Conservation (phyloP, 2,797 vertebrate genomes). For the Glyptemys insculpta region DNA sequence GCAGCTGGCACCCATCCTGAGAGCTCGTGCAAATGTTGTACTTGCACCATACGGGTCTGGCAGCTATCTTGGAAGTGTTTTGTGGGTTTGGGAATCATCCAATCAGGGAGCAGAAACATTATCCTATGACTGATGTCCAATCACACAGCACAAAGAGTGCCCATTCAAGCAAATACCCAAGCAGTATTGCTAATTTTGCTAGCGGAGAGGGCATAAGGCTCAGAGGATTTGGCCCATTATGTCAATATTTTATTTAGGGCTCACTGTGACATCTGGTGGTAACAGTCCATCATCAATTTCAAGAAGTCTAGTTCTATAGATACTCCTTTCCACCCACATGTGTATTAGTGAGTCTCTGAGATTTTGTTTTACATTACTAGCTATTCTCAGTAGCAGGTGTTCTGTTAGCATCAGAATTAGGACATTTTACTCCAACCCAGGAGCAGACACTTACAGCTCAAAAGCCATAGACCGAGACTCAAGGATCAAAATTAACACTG, state of each 20-base stretch:
- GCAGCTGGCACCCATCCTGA: too few relatives aligned
- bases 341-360: accelerated
- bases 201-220: too few relatives aligned
- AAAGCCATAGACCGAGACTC: not conserved
- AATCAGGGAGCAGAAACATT: too few relatives aligned
- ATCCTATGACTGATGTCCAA: too few relatives aligned
- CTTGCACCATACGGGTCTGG: too few relatives aligned
- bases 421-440: not conserved
- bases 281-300: not conserved
- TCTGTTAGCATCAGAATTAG: not conserved
- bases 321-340: not conserved
- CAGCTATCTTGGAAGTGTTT: too few relatives aligned
- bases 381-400: not conserved
- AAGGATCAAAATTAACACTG: not conserved
- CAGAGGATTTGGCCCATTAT: not conserved
- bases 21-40: too few relatives aligned
- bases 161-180: too few relatives aligned
- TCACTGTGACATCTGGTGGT: not conserved
- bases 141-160: too few relatives aligned
- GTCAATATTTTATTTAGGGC: not conserved
- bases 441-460: not conserved
- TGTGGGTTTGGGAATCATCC: too few relatives aligned
- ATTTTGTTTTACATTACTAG: not conserved
- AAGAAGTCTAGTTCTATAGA: not conserved
- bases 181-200: too few relatives aligned